Percentiles rank a stretch among this genome's conserved stretches.
phyloP scores from a whole-genome alignment of 2,113 vertebrate genomes.

The Hassar affinis region DNA sequence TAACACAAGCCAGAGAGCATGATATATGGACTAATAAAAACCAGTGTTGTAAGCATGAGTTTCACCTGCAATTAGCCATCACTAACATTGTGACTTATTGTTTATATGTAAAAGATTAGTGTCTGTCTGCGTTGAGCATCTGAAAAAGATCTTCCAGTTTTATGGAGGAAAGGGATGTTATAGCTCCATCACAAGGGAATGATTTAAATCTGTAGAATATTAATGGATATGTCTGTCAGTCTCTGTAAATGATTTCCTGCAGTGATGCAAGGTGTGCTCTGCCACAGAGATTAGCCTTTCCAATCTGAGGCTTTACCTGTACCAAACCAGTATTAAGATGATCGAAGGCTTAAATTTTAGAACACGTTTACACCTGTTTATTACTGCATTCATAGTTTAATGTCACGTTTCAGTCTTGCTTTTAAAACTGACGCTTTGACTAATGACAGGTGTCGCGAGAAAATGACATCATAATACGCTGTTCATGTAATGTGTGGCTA shows the following conservation, averaged over 20 bases:
- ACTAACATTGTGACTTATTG: slow-evolving; percentile 3
- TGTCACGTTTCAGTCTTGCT: background rate
- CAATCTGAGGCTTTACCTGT: background rate
- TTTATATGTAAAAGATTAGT: background rate
- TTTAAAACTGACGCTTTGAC: background rate
- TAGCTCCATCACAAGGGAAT: background rate
- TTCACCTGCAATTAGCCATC: slow-evolving; percentile 29
- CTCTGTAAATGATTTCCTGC: slow-evolving; percentile 30
- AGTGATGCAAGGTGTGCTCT: slow-evolving; percentile 6
- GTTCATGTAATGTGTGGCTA: background rate
- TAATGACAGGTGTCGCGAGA: background rate
- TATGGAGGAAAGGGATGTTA: slow-evolving; percentile 6
- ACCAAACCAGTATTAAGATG: background rate
- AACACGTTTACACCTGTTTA: no score
- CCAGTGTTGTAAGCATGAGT: slow-evolving; percentile 12
- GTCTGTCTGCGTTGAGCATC: background rate
- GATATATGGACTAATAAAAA: slow-evolving; percentile 31
- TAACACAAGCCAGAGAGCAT: background rate
- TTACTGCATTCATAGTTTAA: background rate
- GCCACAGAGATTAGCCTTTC: slow-evolving; percentile 30
- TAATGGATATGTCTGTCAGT: slow-evolving; percentile 5
- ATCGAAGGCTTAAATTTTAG: background rate
- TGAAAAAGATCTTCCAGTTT: background rate
- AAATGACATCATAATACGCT: background rate
- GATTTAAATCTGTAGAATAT: slow-evolving; percentile 22